Percentiles rank a stretch among this genome's conserved stretches.
phyloP scores from a whole-genome alignment of 1,140 invertebrate species.

The Heliothis virescens region DNA sequence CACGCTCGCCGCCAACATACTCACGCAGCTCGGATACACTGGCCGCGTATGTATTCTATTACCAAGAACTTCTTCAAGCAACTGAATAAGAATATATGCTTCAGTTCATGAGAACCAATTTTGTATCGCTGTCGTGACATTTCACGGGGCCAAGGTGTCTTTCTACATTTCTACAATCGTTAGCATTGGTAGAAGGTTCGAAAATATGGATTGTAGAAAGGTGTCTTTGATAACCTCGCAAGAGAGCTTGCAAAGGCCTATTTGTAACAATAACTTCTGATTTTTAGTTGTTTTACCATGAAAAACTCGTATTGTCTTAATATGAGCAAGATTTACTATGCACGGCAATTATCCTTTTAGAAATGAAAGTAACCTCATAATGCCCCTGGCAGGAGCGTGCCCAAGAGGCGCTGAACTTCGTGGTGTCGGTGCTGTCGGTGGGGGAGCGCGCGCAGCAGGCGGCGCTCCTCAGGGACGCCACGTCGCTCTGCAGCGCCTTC shows the following conservation, averaged over 20 bases:
- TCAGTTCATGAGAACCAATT: too few species aligned
- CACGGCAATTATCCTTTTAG: too few species aligned
- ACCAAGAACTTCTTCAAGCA: too few species aligned
- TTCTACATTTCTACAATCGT: too few species aligned
- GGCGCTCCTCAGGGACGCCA: conserved; percentile 91
- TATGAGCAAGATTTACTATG: too few species aligned
- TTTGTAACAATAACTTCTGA: too few species aligned
- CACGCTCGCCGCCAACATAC: conserved; percentile 88
- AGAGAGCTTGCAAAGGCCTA: background rate
- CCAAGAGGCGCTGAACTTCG: conserved; percentile 92
- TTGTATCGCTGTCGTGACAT: background rate
- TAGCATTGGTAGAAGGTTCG: too few species aligned
- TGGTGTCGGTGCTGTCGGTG: conserved; percentile 90
- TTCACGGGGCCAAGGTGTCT: too few species aligned
- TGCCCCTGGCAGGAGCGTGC: conserved; percentile 88
- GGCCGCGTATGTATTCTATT: conserved; percentile 85
- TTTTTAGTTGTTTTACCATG: too few species aligned
- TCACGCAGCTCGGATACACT: conserved; percentile 88
- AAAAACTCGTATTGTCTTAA: too few species aligned
- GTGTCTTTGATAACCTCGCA: background rate
- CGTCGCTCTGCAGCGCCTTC: conserved; percentile 91
- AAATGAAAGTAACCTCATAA: background rate
- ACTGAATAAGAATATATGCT: too few species aligned
- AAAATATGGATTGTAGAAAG: too few species aligned
- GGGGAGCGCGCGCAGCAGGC: conserved; percentile 90